Percentiles rank a stretch among this genome's conserved stretches.
Evolutionary conservation across 2,888 invertebrate genomes (phyloP).

Genomic region (Xanthorhoe designata): DNA sequence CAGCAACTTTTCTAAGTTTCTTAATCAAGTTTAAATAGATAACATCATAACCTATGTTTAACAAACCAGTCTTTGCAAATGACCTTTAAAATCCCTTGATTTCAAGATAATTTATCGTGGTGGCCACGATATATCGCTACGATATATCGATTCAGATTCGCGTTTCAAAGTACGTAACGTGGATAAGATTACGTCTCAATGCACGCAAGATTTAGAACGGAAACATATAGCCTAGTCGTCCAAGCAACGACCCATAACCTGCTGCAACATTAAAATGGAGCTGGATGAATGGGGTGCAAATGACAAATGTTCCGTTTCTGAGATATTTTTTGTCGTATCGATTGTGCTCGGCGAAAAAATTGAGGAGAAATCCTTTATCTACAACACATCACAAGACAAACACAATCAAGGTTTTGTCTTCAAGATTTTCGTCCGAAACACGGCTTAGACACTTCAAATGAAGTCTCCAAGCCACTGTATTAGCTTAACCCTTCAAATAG

Average conservation of each 20-base stretch:
- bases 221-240: not conserved
- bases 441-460: not conserved
- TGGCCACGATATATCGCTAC: too few species aligned
- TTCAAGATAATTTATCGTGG: not conserved
- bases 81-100: too few species aligned
- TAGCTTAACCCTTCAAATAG: not conserved
- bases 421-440: not conserved
- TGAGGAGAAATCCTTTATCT: not conserved
- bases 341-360: not conserved
- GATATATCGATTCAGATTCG: not conserved
- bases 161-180: not conserved
- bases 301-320: not conserved
- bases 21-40: too few species aligned
- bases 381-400: not conserved
- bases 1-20: too few species aligned
- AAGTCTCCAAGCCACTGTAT: not conserved
- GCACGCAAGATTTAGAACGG: not conserved
- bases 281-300: slow-evolving; percentile 10
- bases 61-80: too few species aligned
- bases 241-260: slow-evolving; percentile 9
- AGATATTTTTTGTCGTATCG: not conserved
- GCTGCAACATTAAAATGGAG: slow-evolving; percentile 14
- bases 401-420: not conserved
- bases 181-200: not conserved
- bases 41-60: too few species aligned